These are phyloP conservation scores for Coptodon bakossiorum DNA, from an alignment of 2,113 vertebrate genomes.

Conservation along the genomic window DNA sequence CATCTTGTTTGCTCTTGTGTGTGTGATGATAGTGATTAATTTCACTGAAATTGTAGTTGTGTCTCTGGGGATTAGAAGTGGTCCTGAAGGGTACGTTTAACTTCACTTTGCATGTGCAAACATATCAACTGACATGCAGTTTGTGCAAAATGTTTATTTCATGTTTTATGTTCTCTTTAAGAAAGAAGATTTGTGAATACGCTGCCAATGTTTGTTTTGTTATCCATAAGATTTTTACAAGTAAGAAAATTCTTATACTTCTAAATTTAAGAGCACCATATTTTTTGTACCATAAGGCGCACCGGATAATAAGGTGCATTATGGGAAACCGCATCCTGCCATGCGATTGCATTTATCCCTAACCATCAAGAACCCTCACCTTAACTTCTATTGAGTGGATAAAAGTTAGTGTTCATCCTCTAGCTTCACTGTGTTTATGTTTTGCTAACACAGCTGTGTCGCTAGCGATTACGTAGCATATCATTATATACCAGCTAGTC, in stretches of 20 bases:
- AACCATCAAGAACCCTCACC: too few species aligned
- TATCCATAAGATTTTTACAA: neutral
- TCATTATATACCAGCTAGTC: too few species aligned
- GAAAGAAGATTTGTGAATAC: neutral
- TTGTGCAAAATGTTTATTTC: neutral
- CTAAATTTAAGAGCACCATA: neutral
- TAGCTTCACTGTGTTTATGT: too few species aligned
- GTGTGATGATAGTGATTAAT: neutral
- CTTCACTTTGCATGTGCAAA: neutral
- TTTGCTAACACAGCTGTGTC: too few species aligned
- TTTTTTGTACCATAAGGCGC: too few species aligned
- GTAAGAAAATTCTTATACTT: neutral
- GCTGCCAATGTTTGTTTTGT: neutral
- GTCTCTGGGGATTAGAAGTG: neutral
- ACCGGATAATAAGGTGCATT: too few species aligned
- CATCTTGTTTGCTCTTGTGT: neutral
- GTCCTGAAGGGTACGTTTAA: slow-evolving; percentile 22
- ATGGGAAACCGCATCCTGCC: too few species aligned
- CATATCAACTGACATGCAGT: neutral
- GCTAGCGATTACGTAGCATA: too few species aligned
- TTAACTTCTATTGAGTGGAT: too few species aligned
- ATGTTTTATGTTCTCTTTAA: neutral
- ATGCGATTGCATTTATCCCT: too few species aligned
- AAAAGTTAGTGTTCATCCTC: too few species aligned
- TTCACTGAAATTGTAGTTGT: neutral